Evolutionary conservation across 2,797 vertebrate species (phyloP), one percentile per base, ranked within the genome.

Genomic region (Tapera naevia): DNA sequence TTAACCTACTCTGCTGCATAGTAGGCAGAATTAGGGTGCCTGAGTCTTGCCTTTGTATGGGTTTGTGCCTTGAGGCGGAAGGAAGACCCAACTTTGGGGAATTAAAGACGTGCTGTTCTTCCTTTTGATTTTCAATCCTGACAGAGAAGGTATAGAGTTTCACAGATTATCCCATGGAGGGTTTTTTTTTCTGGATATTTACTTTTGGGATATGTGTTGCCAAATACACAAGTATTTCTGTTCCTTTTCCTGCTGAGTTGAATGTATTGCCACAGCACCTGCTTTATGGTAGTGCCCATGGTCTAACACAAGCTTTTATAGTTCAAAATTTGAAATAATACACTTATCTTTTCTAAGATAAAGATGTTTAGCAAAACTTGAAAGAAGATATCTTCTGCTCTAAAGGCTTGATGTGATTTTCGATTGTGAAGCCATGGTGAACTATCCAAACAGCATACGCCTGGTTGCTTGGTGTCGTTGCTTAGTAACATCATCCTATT

Each of bases 11-110:
- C 18, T 70, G 41, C 43, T 46, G 43, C 53, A 78, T 35, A 57
- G 24, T 37, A 23, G 71, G n/a, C 62, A 85, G 54, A 53, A 91
- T 28, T 17, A 10, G 41, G 6, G 18, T 58, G 37, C 25, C 27
- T 6, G 9, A 0, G 10, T 61, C n/a, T 76, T 80, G 9, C 50
- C 41, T n/a, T 16, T 14, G 1, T 46, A 35, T 0, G 0, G 28
- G 11, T 9, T 80, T 56, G 43, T 74, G 53, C 41, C 32, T 27
- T 0, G 0, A 19, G 25, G 9, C 82, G 15, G 33, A 70, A 71
- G 54, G 53, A 84, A 24, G 17, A 32, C 11, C 2, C 19, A 18
- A 24, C 13, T 35, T 67, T 22, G 9, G 4, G 41, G 28, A 61
- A 13, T 45, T 45, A 46, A 54, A 28, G 43, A 24, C 1, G 1